A percentile compares a stretch with the other conserved stretches of the same genome.
Evolutionary conservation across 2,113 vertebrate genomes (phyloP).

Genomic region (Pyxicephalus adspersus): DNA sequence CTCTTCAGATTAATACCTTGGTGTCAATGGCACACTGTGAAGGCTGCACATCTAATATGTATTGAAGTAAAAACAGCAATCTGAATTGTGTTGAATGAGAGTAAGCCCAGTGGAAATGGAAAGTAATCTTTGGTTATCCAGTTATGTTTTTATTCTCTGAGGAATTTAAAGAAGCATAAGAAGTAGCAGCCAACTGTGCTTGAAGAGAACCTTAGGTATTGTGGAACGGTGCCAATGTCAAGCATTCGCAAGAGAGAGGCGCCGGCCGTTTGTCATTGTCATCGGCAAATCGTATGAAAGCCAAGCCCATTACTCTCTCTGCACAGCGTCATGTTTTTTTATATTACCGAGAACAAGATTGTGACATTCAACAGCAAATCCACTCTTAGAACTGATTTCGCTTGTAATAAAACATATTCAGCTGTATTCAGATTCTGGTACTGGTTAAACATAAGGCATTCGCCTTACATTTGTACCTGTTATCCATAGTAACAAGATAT

Average conservation of each 20-base stretch:
- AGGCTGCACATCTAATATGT: constrained; percentile 32
- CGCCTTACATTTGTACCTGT: constrained; percentile 52
- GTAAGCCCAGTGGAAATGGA: constrained; percentile 46
- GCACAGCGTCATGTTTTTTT: constrained; percentile 51
- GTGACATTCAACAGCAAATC: constrained; percentile 52
- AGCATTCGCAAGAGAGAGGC: constrained; percentile 43
- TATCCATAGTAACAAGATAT: constrained; percentile 48
- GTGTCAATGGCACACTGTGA: constrained; percentile 37
- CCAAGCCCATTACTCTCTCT: constrained; percentile 56
- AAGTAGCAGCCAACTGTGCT: constrained; percentile 51
- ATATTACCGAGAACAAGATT: constrained; percentile 47
- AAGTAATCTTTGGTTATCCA: constrained; percentile 53
- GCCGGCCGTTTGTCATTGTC: constrained; percentile 54
- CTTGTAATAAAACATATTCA: constrained; percentile 54
- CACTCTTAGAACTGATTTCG: constrained; percentile 47
- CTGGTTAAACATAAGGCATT: constrained; percentile 49
- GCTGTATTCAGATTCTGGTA: constrained; percentile 35
- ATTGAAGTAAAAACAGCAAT: constrained; percentile 39
- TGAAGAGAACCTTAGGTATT: constrained; percentile 52
- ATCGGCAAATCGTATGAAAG: constrained; percentile 51
- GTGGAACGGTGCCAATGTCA: constrained; percentile 53
- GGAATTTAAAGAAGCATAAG: constrained; percentile 50
- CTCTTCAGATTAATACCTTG: constrained; percentile 18
- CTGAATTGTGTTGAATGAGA: constrained; percentile 32
- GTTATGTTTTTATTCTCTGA: constrained; percentile 52